Conservation (phyloP, 2,113 vertebrate species). For the Beaufortia kweichowensis region DNA sequence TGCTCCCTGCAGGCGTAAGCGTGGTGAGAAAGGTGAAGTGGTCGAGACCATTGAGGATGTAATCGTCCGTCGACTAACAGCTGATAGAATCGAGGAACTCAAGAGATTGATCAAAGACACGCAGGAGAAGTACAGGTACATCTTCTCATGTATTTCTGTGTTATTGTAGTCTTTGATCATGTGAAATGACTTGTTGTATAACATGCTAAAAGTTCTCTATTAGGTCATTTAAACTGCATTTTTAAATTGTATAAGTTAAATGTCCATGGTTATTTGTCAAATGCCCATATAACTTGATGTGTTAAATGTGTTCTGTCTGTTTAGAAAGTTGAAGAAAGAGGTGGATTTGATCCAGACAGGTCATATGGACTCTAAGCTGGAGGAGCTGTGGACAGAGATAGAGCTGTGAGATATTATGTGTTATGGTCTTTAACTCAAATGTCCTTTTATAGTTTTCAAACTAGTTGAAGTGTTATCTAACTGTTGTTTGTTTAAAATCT, state of each 20-base stretch:
- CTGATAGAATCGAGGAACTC: slow-evolving; percentile 94
- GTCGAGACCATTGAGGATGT: slow-evolving; percentile 99
- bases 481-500: too few relatives aligned
- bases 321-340: slow-evolving; percentile 94
- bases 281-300: too few relatives aligned
- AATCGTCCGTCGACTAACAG: slow-evolving; percentile 91
- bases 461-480: too few relatives aligned
- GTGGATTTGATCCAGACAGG: slow-evolving; percentile 93
- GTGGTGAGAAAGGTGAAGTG: slow-evolving; percentile 97
- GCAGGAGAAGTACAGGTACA: slow-evolving; percentile 92
- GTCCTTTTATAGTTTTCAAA: neutral
- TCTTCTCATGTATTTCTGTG: neutral
- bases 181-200: too few relatives aligned
- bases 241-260: too few relatives aligned
- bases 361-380: slow-evolving; percentile 92
- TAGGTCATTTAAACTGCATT: too few relatives aligned
- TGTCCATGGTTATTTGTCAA: too few relatives aligned
- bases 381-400: slow-evolving; percentile 91
- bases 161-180: too few relatives aligned
- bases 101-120: slow-evolving; percentile 95
- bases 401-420: slow-evolving; percentile 79
- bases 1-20: slow-evolving; percentile 83
- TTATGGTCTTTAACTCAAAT: too few relatives aligned
- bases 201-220: too few relatives aligned
- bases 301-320: neutral